Evolutionary conservation across 2,888 invertebrate genomes (phyloP).

Genomic region (Apodemia hepburni): DNA sequence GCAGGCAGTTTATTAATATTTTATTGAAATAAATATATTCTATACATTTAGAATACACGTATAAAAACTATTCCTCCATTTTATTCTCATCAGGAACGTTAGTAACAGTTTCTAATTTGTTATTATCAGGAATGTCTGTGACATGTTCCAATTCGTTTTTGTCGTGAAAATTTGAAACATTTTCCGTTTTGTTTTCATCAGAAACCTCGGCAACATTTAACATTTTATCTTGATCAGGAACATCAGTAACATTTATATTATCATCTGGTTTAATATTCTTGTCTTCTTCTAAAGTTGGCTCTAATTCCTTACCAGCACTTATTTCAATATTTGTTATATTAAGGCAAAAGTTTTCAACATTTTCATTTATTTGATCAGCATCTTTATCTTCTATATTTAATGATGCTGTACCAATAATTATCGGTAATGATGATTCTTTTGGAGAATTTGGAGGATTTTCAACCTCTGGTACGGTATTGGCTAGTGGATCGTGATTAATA

Average conservation of each 20-base stretch:
- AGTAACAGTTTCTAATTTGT: slow-evolving; percentile 1
- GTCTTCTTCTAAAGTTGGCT: not conserved
- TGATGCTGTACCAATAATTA: slow-evolving; percentile 18
- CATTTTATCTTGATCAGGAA: not conserved
- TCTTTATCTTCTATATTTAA: slow-evolving; percentile 17
- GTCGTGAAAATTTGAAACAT: slow-evolving; percentile 23
- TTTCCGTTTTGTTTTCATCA: slow-evolving; percentile 12
- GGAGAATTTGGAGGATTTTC: not conserved
- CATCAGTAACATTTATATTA: not conserved
- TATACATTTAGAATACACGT: slow-evolving; percentile 1
- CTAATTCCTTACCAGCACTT: not conserved
- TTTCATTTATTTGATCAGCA: slow-evolving; percentile 16
- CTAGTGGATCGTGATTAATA: slow-evolving; percentile 6
- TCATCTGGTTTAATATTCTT: not conserved
- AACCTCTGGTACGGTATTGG: not conserved
- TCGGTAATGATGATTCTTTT: slow-evolving; percentile 18
- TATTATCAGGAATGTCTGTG: slow-evolving; percentile 33
- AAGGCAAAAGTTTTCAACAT: slow-evolving; percentile 17
- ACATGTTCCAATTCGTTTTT: slow-evolving; percentile 35
- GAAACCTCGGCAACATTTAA: not conserved
- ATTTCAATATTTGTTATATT: slow-evolving; percentile 13
- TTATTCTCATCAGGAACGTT: slow-evolving; percentile 13
- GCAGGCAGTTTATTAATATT: not conserved
- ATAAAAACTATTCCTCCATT: slow-evolving; percentile 20
- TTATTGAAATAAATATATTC: slow-evolving; percentile 6